Conservation (phyloP, 2,113 vertebrate species). For the Phylloscopus trochilus region DNA sequence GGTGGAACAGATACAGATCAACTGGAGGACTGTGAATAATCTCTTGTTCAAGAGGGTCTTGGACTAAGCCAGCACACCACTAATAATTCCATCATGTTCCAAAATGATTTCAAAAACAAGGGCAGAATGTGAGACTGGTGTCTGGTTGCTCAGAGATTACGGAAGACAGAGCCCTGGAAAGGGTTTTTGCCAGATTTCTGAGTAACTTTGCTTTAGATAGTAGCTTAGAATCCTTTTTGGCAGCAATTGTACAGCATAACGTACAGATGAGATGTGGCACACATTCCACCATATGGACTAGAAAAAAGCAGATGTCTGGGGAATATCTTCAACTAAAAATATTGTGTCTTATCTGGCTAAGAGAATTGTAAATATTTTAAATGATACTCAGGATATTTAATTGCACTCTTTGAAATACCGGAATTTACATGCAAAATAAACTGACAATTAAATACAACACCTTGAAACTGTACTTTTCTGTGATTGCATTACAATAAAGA, state of each 20-base stretch:
- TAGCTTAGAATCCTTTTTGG: conserved; percentile 21
- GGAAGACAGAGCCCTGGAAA: not conserved
- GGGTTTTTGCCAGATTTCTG: not conserved
- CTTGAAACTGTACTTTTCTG: not conserved
- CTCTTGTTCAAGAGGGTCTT: not conserved
- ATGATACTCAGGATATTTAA: conserved; percentile 56
- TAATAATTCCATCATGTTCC: not conserved
- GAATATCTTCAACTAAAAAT: conserved; percentile 60
- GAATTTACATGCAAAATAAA: conserved; percentile 40
- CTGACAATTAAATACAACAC: not conserved
- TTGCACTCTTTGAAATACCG: conserved; percentile 13
- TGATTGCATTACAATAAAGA: not conserved
- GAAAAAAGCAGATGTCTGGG: conserved; percentile 57
- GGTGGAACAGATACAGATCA: not conserved
- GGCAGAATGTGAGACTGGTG: not conserved
- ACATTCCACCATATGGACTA: conserved; percentile 46
- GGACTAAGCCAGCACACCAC: not conserved
- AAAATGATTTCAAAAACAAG: not conserved
- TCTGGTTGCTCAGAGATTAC: not conserved
- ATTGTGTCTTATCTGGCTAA: conserved; percentile 57
- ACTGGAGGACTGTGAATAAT: not conserved
- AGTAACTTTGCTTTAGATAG: conserved; percentile 2
- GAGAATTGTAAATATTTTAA: conserved; percentile 65
- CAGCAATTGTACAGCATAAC: not conserved
- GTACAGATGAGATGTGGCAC: conserved; percentile 38